These are phyloP conservation scores for Amphiprion percula DNA, from an alignment of 2,113 vertebrate species.

Conservation along the genomic window DNA sequence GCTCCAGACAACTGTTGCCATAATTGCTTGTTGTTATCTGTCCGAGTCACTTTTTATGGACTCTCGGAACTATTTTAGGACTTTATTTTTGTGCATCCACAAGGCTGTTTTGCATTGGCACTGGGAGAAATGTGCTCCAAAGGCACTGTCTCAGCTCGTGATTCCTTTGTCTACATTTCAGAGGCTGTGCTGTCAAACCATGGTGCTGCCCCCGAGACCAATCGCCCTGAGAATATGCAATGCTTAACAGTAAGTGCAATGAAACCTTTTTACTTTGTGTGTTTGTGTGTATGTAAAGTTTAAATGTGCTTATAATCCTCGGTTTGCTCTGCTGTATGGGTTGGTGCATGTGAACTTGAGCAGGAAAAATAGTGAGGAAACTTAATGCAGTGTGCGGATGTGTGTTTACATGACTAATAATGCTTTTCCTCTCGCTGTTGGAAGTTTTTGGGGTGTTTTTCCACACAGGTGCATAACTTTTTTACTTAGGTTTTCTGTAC, in stretches of 20 bases:
- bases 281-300: constrained; percentile 9
- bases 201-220: constrained; percentile 74
- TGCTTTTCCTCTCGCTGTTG: neutral
- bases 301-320: neutral
- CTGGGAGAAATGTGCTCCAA: constrained; percentile 81
- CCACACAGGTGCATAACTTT: neutral
- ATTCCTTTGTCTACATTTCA: constrained; percentile 83
- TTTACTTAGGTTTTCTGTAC: neutral
- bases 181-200: constrained; percentile 80
- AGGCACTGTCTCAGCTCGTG: constrained; percentile 84
- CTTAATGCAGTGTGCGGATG: neutral
- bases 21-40: constrained; percentile 63
- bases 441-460: neutral
- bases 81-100: constrained; percentile 65
- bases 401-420: neutral
- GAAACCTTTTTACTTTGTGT: constrained; percentile 7
- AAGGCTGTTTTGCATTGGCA: constrained; percentile 62
- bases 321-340: neutral
- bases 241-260: constrained; percentile 86
- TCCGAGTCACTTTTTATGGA: constrained; percentile 74
- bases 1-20: constrained; percentile 60
- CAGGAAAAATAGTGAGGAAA: neutral
- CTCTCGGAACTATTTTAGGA: constrained; percentile 66
- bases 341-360: constrained; percentile 16
- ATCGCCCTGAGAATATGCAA: constrained; percentile 84